phyloP scores from a whole-genome alignment of 2,888 invertebrate genomes.

The Scaptomyza reducta region DNA sequence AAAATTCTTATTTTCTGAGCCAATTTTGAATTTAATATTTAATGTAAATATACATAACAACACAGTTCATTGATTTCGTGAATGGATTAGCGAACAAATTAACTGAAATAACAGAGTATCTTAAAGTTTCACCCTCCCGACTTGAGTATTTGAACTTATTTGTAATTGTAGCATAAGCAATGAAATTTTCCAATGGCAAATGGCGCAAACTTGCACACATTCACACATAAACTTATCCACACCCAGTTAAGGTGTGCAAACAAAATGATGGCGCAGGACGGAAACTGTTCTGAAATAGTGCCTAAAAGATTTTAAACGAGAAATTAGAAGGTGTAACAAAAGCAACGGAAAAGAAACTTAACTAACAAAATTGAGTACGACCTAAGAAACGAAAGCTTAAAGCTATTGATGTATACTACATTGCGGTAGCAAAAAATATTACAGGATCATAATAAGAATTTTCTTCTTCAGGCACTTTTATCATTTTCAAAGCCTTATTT shows the following conservation, averaged over 20 bases:
- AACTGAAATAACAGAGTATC: not conserved
- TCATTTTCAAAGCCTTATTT: not conserved
- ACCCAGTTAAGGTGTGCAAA: constrained; percentile 61
- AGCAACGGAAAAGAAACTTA: constrained; percentile 1
- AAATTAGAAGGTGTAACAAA: constrained; percentile 38
- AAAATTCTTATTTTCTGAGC: no score
- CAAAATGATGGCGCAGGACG: constrained; percentile 51
- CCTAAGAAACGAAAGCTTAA: not conserved
- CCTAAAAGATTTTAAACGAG: constrained; percentile 33
- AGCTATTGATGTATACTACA: not conserved
- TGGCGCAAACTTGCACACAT: constrained; percentile 31
- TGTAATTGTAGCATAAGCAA: constrained; percentile 64
- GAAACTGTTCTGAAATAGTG: constrained; percentile 36
- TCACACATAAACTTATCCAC: constrained; percentile 6
- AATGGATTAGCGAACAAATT: not conserved
- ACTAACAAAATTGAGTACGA: constrained; percentile 7
- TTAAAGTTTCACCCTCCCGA: not conserved
- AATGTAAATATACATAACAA: no score
- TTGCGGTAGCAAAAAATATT: not conserved
- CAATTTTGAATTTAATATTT: no score
- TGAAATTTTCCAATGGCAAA: constrained; percentile 51
- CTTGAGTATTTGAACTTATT: constrained; percentile 20
- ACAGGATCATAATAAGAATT: no score
- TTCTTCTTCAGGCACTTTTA: not conserved
- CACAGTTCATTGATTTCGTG: no score